Conservation (phyloP, 2,113 vertebrate species). For the Trochalopteron elliotii region DNA sequence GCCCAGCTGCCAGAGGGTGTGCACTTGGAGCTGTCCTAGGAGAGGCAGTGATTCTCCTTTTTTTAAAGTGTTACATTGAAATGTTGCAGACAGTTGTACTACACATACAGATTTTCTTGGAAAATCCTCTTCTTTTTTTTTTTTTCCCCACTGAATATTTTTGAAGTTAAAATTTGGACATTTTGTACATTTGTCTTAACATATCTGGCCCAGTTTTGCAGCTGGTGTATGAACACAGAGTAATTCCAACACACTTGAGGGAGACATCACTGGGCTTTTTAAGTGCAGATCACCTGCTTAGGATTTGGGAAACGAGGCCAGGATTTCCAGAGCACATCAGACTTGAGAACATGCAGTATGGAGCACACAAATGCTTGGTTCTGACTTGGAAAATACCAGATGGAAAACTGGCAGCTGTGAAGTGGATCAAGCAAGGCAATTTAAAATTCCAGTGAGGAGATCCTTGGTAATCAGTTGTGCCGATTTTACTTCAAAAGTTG, state of each 20-base stretch:
- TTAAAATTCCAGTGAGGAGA: not conserved
- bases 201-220: not conserved
- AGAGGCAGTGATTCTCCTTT: not conserved
- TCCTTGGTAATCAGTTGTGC: not conserved
- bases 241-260: not conserved
- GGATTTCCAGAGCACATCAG: conserved; percentile 24
- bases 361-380: not conserved
- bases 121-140: not conserved
- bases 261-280: not conserved
- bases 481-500: not conserved
- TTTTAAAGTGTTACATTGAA: not conserved
- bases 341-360: not conserved
- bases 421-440: not conserved
- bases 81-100: not conserved
- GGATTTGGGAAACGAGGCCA: conserved; percentile 5
- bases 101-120: not conserved
- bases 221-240: not conserved
- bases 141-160: not conserved
- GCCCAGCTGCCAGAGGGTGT: not conserved
- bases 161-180: not conserved
- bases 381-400: not conserved
- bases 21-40: not conserved
- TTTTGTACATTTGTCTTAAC: not conserved
- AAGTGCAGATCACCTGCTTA: conserved; percentile 12
- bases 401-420: conserved; percentile 4